Evolutionary conservation across 1,140 invertebrate genomes (phyloP).

Genomic region (Cheumatopsyche charites): DNA sequence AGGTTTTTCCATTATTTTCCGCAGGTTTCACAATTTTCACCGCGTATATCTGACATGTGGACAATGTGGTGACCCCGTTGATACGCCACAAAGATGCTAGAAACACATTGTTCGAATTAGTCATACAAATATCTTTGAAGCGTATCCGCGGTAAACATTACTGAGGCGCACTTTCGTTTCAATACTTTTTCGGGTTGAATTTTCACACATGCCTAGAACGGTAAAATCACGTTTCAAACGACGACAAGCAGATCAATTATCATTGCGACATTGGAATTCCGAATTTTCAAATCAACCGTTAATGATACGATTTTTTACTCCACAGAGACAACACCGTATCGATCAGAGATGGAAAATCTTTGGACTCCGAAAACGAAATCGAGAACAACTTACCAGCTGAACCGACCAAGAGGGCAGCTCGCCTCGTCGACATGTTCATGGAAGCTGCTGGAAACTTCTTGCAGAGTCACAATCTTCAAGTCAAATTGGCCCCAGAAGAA

Average conservation of each 20-base stretch:
- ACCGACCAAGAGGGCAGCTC: constrained; percentile 58
- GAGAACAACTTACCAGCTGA: constrained; percentile 63
- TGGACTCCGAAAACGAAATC: constrained; percentile 60
- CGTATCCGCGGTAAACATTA: constrained; percentile 13
- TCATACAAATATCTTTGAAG: constrained; percentile 27
- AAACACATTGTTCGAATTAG: constrained; percentile 17
- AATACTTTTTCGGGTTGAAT: background rate
- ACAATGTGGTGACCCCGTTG: constrained; percentile 25
- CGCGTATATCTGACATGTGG: constrained; percentile 1
- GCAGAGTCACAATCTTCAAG: constrained; percentile 65
- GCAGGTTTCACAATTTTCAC: constrained; percentile 16
- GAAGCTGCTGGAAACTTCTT: constrained; percentile 64
- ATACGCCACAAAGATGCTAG: constrained; percentile 18
- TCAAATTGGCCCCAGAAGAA: constrained; percentile 63
- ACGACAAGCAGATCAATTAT: too few species aligned
- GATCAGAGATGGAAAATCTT: constrained; percentile 58
- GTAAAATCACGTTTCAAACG: too few species aligned
- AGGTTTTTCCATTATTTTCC: constrained; percentile 1
- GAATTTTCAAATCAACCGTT: too few species aligned
- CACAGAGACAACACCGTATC: constrained; percentile 52
- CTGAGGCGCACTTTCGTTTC: constrained; percentile 9
- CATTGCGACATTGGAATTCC: too few species aligned
- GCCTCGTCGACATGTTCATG: constrained; percentile 62
- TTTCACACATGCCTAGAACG: too few species aligned
- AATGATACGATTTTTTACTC: constrained; percentile 8